Conservation (phyloP, 2,888 invertebrate genomes). For the Chrysolina americana region DNA sequence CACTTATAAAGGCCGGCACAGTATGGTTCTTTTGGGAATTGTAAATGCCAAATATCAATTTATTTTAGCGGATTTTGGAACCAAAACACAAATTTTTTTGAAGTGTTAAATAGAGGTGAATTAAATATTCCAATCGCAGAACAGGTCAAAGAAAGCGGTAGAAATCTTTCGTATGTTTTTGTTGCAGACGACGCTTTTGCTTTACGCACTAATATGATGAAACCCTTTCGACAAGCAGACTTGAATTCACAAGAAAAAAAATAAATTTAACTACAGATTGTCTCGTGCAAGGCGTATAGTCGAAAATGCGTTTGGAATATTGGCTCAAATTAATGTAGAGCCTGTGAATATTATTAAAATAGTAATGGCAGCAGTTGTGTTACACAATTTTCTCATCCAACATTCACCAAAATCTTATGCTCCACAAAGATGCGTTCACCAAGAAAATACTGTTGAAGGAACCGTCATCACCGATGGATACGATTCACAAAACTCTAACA, state of each 20-base stretch:
- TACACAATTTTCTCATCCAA: slow-evolving; percentile 6
- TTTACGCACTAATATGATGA: slow-evolving; percentile 23
- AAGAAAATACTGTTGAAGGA: slow-evolving; percentile 15
- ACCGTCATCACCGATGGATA: not conserved
- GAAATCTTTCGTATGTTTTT: slow-evolving; percentile 28
- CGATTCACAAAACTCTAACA: not conserved
- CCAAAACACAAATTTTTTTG: slow-evolving; percentile 48
- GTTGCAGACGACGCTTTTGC: slow-evolving; percentile 34
- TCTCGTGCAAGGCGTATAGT: slow-evolving; percentile 29
- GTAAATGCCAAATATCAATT: slow-evolving; percentile 40
- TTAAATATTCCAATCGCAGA: slow-evolving; percentile 14
- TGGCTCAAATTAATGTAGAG: slow-evolving; percentile 31
- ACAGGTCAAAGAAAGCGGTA: slow-evolving; percentile 5
- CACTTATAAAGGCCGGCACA: slow-evolving; percentile 28
- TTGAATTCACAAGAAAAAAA: slow-evolving; percentile 19
- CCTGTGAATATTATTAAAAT: slow-evolving; percentile 18
- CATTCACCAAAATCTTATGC: slow-evolving; percentile 7
- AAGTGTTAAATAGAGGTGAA: slow-evolving; percentile 36
- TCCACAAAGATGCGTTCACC: not conserved
- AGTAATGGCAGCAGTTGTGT: slow-evolving; percentile 6
- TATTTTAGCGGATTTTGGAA: slow-evolving; percentile 52
- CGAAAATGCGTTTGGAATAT: slow-evolving; percentile 34
- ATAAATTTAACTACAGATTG: slow-evolving; percentile 22
- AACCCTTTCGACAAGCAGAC: slow-evolving; percentile 34
- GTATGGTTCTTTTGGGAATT: slow-evolving; percentile 27